Percentiles rank a stretch among this genome's conserved stretches.
phyloP scores from a whole-genome alignment of 2,888 invertebrate genomes.

The Clepsis dumicolana region DNA sequence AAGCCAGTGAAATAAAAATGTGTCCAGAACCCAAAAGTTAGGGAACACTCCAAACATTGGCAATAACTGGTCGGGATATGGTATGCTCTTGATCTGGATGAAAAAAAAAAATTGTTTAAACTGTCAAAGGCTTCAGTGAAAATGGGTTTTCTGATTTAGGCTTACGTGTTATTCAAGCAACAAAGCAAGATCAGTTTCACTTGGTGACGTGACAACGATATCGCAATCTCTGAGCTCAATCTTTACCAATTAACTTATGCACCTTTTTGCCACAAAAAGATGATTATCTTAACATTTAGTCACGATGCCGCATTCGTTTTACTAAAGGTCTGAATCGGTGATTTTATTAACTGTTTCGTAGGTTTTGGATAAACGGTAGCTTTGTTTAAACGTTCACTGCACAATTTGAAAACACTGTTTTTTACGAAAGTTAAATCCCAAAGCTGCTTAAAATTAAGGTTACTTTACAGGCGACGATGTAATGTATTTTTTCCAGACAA shows the following conservation, averaged over 20 bases:
- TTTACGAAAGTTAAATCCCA: too few relatives aligned
- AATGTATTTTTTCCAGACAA: too few relatives aligned
- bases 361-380: not conserved
- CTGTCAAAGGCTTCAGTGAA: not conserved
- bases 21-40: too few relatives aligned
- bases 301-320: constrained; percentile 41
- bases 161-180: constrained; percentile 2
- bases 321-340: constrained; percentile 30
- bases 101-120: not conserved
- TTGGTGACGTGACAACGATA: constrained; percentile 44
- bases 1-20: too few relatives aligned
- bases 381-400: not conserved
- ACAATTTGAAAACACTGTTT: not conserved
- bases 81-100: too few relatives aligned
- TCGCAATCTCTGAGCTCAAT: constrained; percentile 53
- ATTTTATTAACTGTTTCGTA: constrained; percentile 40
- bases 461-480: too few relatives aligned
- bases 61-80: too few relatives aligned
- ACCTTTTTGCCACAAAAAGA: constrained; percentile 53
- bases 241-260: constrained; percentile 62
- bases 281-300: constrained; percentile 34
- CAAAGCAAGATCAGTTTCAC: constrained; percentile 24
- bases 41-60: too few relatives aligned
- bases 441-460: too few relatives aligned
- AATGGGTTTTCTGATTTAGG: not conserved